phyloP scores from a whole-genome alignment of 2,797 vertebrate genomes.

The Pangasius larnaudii region DNA sequence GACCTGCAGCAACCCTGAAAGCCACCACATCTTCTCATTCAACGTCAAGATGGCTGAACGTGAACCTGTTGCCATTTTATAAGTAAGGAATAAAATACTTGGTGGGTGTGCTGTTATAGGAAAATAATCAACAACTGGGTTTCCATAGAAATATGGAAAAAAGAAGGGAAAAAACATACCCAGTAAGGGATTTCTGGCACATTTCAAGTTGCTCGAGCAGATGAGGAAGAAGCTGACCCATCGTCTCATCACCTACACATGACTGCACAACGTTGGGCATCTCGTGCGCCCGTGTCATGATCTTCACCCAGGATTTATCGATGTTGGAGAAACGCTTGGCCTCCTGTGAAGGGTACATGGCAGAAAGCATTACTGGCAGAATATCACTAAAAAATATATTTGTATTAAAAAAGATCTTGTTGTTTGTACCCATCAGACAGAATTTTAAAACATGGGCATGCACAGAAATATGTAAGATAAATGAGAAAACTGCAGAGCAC shows the following conservation, averaged over 20 bases:
- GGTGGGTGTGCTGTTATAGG: background rate
- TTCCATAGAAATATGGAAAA: background rate
- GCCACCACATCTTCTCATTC: background rate
- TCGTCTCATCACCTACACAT: conserved; percentile 92
- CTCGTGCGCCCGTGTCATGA: conserved; percentile 93
- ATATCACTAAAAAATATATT: background rate
- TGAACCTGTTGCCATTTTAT: background rate
- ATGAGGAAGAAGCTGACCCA: conserved; percentile 93
- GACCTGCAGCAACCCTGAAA: background rate
- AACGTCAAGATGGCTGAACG: background rate
- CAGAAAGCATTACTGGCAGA: background rate
- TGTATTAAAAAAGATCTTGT: background rate
- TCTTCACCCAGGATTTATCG: conserved; percentile 97
- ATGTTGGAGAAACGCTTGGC: conserved; percentile 96
- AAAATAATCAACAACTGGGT: background rate
- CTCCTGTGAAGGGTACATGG: conserved; percentile 74
- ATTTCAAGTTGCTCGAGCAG: conserved; percentile 94
- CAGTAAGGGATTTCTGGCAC: conserved; percentile 96
- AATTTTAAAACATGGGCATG: background rate
- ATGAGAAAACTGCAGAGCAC: conserved; percentile 66
- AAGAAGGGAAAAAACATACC: conserved; percentile 71
- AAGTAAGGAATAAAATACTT: background rate
- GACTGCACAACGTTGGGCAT: conserved; percentile 91
- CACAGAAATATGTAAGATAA: background rate
- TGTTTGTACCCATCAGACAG: background rate